phyloP scores from a whole-genome alignment of 2,113 vertebrate species.

The Tapirus terrestris region DNA sequence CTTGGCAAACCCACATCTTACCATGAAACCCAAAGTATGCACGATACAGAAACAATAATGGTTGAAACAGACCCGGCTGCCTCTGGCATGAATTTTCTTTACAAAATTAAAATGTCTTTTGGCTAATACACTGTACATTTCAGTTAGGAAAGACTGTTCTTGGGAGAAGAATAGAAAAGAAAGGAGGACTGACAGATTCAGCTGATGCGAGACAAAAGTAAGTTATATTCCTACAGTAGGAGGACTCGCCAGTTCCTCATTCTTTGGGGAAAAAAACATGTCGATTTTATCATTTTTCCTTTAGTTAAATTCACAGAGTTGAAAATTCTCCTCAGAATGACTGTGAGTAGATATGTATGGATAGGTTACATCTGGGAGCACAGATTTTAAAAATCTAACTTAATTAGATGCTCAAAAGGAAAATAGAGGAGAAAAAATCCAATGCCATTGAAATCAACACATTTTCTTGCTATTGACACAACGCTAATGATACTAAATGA shows the following conservation, averaged over 20 bases:
- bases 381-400: slow-evolving; percentile 21
- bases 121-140: slow-evolving; percentile 49
- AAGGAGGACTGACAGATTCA: background rate
- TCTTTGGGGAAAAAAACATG: background rate
- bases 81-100: slow-evolving; percentile 72
- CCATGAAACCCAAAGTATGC: slow-evolving; percentile 82
- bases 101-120: slow-evolving; percentile 77
- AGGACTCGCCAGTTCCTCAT: background rate
- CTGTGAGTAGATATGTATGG: background rate
- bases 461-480: background rate
- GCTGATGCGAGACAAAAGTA: background rate
- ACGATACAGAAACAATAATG: slow-evolving; percentile 74
- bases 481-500: background rate
- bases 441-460: background rate
- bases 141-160: slow-evolving; percentile 29
- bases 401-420: background rate
- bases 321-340: background rate
- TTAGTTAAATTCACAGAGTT: background rate
- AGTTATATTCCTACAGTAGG: background rate
- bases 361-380: background rate
- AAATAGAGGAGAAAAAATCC: background rate
- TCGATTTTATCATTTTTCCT: slow-evolving; percentile 43
- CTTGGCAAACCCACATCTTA: slow-evolving; percentile 77
- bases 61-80: slow-evolving; percentile 75
- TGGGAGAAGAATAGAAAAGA: slow-evolving; percentile 41